Conservation (phyloP, 2,113 vertebrate genomes). For the Murina feae region DNA sequence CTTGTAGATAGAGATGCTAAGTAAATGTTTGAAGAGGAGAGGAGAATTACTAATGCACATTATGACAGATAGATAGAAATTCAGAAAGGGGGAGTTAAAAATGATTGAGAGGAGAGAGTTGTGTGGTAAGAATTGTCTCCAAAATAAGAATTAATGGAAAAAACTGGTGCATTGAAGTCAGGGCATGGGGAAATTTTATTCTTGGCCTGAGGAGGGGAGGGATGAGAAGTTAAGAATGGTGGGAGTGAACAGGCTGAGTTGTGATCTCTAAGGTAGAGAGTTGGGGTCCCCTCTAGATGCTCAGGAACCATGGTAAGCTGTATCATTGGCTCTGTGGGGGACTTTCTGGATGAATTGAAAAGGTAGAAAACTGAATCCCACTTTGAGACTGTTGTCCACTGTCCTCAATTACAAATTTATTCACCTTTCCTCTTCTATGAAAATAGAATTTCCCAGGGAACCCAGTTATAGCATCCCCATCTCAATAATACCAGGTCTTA, state of each 20-base stretch:
- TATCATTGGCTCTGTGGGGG: neutral
- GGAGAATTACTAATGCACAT: neutral
- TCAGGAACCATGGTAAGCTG: neutral
- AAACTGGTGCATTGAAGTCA: neutral
- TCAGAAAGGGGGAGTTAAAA: neutral
- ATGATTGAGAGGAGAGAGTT: neutral
- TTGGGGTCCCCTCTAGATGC: neutral
- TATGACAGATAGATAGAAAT: neutral
- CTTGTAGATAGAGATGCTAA: constrained; percentile 20
- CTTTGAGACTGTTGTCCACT: neutral
- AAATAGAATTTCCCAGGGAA: neutral
- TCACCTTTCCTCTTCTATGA: neutral
- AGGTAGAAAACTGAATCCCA: neutral
- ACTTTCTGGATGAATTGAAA: neutral
- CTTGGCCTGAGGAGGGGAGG: neutral
- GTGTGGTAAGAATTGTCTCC: neutral
- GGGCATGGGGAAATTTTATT: neutral
- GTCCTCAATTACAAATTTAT: neutral
- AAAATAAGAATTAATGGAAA: neutral
- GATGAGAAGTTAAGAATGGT: neutral
- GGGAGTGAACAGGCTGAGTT: neutral
- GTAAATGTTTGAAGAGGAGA: neutral
- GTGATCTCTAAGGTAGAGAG: neutral
- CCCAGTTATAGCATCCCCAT: neutral
- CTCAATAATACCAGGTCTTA: neutral